Conservation (phyloP, 92 coral and sea anemone species). For the Anthopleura xanthogrammica region DNA sequence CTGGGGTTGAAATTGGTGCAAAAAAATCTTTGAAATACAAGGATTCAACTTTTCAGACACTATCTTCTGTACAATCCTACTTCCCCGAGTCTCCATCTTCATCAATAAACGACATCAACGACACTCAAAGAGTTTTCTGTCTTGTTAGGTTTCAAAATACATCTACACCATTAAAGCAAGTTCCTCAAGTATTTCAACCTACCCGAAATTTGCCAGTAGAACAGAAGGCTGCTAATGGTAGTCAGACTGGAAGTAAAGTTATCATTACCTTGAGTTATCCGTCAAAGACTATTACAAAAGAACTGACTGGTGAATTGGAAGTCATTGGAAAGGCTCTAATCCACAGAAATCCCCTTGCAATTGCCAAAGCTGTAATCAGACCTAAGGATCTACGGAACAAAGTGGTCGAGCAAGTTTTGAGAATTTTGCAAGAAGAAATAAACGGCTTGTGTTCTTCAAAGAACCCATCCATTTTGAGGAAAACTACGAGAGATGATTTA, state of each 20-base stretch:
- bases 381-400: neutral
- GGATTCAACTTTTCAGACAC: too few species aligned
- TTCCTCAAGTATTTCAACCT: too few species aligned
- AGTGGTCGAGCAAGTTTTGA: constrained; percentile 2
- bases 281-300: constrained; percentile 3
- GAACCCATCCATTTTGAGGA: constrained; percentile 14
- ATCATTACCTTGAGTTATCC: constrained; percentile 5
- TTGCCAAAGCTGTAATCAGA: constrained; percentile 23
- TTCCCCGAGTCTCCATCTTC: too few species aligned
- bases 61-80: too few species aligned
- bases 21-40: too few species aligned
- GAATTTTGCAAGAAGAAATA: neutral
- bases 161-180: too few species aligned
- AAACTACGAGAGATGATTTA: constrained; percentile 2
- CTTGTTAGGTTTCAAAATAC: too few species aligned
- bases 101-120: too few species aligned
- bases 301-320: neutral
- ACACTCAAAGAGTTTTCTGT: too few species aligned
- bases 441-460: constrained; percentile 9
- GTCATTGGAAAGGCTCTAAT: constrained; percentile 10
- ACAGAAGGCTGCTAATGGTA: too few species aligned
- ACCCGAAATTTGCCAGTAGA: too few species aligned
- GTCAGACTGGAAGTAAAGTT: neutral
- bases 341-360: neutral
- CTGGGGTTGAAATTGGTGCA: too few species aligned